Conservation (phyloP, 1,140 invertebrate genomes). For the Tenebrio molitor region DNA sequence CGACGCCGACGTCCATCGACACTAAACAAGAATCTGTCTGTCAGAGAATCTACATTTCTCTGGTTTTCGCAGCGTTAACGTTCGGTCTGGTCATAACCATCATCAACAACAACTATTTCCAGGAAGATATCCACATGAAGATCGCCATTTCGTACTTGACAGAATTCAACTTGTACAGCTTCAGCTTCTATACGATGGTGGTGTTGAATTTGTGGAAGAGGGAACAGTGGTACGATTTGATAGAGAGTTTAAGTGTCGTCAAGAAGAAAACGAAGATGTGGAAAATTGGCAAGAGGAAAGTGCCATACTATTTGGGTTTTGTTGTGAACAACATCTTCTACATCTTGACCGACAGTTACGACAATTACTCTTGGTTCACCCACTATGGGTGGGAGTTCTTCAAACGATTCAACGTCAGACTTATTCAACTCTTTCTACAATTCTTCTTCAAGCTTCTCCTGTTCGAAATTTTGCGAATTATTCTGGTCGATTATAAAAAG, state of each 20-base stretch:
- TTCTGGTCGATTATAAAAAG: background rate
- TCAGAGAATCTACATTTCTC: too few relatives aligned
- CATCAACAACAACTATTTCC: conserved; percentile 3
- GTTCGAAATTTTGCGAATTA: background rate
- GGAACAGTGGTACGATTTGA: background rate
- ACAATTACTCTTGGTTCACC: background rate
- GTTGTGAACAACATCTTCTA: background rate
- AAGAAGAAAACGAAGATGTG: background rate
- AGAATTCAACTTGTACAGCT: conserved; percentile 6
- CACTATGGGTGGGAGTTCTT: background rate
- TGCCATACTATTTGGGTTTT: background rate
- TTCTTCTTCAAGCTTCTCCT: background rate
- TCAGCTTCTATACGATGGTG: background rate
- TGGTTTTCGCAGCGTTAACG: too few relatives aligned
- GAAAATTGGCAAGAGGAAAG: background rate
- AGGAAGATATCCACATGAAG: background rate
- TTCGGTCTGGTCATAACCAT: background rate
- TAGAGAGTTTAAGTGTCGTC: background rate
- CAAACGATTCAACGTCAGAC: background rate
- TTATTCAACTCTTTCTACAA: background rate
- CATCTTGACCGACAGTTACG: background rate
- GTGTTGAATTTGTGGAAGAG: background rate
- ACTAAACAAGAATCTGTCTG: too few relatives aligned
- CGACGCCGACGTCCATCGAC: too few relatives aligned
- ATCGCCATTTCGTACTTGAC: background rate